phyloP scores from a whole-genome alignment of 2,113 vertebrate species.

The Anoura caudifer region DNA sequence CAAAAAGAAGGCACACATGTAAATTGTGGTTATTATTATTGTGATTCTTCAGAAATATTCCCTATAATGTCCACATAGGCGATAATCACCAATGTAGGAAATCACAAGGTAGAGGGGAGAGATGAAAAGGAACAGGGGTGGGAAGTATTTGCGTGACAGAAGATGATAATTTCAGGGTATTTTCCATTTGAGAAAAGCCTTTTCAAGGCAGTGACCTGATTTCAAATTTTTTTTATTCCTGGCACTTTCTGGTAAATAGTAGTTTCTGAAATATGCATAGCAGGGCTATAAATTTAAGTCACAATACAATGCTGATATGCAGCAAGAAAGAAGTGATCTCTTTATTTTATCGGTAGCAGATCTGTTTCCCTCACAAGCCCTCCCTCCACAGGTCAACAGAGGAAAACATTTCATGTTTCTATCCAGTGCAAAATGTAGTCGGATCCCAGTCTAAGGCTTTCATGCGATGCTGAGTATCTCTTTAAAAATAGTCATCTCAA shows the following conservation, averaged over 20 bases:
- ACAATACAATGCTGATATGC: background rate
- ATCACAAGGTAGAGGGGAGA: background rate
- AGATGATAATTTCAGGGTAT: background rate
- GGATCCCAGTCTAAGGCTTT: background rate
- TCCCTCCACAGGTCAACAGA: background rate
- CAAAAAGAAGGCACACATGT: background rate
- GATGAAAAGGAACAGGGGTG: background rate
- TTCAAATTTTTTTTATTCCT: background rate
- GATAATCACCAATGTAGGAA: background rate
- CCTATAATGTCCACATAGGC: background rate
- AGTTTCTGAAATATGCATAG: slow-evolving; percentile 4
- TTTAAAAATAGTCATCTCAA: background rate
- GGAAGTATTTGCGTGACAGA: background rate
- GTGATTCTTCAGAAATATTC: background rate
- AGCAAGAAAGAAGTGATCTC: background rate
- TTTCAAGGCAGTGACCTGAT: background rate
- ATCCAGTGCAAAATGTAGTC: background rate
- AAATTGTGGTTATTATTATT: background rate
- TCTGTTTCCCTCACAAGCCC: background rate
- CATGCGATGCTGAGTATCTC: background rate
- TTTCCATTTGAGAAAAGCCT: background rate
- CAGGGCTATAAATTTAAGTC: background rate
- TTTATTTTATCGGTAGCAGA: background rate
- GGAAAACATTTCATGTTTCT: background rate
- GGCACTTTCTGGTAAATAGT: background rate